Base-by-base conservation (phyloP, 2,113 vertebrate species). In the Boulengeromyrus knoepffleri region DNA sequence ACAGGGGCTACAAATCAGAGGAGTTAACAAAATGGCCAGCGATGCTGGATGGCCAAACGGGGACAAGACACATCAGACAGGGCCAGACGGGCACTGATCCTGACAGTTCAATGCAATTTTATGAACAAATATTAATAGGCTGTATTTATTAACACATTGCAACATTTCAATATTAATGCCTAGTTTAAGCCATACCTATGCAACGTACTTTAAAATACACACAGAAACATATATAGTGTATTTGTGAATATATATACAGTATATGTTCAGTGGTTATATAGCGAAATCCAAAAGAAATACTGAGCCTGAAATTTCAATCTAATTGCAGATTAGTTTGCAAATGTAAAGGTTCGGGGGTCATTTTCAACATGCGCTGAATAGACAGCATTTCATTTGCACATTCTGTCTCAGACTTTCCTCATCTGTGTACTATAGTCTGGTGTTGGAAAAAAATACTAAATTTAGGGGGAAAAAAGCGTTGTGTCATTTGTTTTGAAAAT, bases 271-370 rank as follows among this genome's bases (percentile, higher is more conserved):
- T 83, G 77, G n/a, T 70, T 70, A 31, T 70, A 70, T 31, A 13
- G 62, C 6, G 42, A 42, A 77, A 77, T 77, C 12, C 10, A 36
- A 31, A 7, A 19, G 36, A 42, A 84, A 42, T n/a, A 46, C 36
- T 24, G 83, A 85, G 6, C 13, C 4, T 77, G 45, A 85, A 85
- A 85, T 83, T 83, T 17, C 36, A 83, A 83, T 83, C 77, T 83
- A 83, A 83, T 83, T 83, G 77, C 77, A 85, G 83, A 46, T 46
- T 85, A 46, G 21, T 46, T 85, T 47, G 83, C 83, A 85, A 45
- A 85, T 85, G 83, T 85, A n/a, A 80, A 85, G 83, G 77, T 83
- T 83, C 19, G 2, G 39, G 3, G 77, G 83, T 85, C 83, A 47
- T 24, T 46, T 47, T 47, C 45, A 10, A 47, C 83, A 47, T 85